Evolutionary conservation across 2,888 invertebrate genomes (phyloP), one percentile per base, ranked within the genome.

Genomic region (Lepas anatifera): DNA sequence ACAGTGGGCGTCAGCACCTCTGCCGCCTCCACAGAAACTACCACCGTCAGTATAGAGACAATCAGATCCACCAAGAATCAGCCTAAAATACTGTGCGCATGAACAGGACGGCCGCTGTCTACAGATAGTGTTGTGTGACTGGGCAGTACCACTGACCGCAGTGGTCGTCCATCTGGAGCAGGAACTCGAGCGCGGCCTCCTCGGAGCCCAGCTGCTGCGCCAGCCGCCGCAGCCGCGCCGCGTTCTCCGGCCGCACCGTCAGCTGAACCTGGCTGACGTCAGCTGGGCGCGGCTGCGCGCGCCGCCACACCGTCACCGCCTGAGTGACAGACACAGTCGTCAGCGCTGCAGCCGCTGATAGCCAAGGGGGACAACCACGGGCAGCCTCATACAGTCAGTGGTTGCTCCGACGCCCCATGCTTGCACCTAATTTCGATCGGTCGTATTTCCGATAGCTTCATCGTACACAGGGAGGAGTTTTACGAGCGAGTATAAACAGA

Each of bases 141-240:
- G 4, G 3, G 58, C 29, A 2, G 27, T 8, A 22, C 35, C 3
- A 35, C 63, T 8, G 1, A 64, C 64, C 64, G 39, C 64, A 64
- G 39, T 64, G n/a, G 37, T 64, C 64, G 25, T 64, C 64, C 64
- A 64, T 64, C 39, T 64, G 64, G 10, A 64, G 64, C 64, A 64
- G 64, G 39, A 64, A 64, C 10, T 64, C 64, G 37, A 64, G 37
- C 39, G 64, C 64, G 37, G 64, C 37, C 64, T 64, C 64, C 37
- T 37, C 64, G 16, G 64, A 64, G n/a, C 64, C 64, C 22, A 64
- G 64, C 64, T 64, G 64, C n/a, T 64, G n/a, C 11, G 27, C 64
- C 39, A 64, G 64, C 25, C 27, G n/a, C 25, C 39, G 37, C 39
- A 64, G 64, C 13, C 64, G 64, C 22, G n/a, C 39, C 10, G 39